These are phyloP conservation scores for Masticophis lateralis DNA, from an alignment of 2,797 vertebrate genomes.

Conservation along the genomic window DNA sequence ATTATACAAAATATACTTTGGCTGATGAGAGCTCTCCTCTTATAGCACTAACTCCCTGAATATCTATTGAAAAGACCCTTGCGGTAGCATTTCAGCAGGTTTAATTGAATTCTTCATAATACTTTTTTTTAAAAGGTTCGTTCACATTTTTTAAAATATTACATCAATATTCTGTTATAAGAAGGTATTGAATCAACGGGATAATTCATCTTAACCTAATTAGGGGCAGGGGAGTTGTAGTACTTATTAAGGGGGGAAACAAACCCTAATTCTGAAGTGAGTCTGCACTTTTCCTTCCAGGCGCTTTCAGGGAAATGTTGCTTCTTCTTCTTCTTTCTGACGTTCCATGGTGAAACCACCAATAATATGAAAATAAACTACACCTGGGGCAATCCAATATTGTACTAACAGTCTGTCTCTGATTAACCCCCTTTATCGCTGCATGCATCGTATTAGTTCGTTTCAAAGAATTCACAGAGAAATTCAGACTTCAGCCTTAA, in stretches of 20 bases:
- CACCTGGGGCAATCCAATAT: constrained; percentile 79
- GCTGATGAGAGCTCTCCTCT: neutral
- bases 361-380: constrained; percentile 75
- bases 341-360: constrained; percentile 69
- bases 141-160: constrained; percentile 56
- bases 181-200: constrained; percentile 65
- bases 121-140: constrained; percentile 41
- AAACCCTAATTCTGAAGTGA: constrained; percentile 54
- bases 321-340: constrained; percentile 66
- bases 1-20: neutral
- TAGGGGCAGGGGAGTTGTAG: neutral
- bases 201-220: constrained; percentile 64
- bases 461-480: constrained; percentile 82
- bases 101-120: neutral
- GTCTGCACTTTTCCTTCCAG: constrained; percentile 56
- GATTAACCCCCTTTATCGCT: constrained; percentile 81
- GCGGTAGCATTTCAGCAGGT: constrained; percentile 48
- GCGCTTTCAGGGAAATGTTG: constrained; percentile 63
- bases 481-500: constrained; percentile 80
- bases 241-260: constrained; percentile 60
- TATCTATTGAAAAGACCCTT: constrained; percentile 24
- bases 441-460: constrained; percentile 81
- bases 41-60: neutral
- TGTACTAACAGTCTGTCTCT: constrained; percentile 79
- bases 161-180: constrained; percentile 61